Evolutionary conservation across 92 coral and sea anemone genomes (phyloP).

Genomic region (Micromussa lordhowensis): DNA sequence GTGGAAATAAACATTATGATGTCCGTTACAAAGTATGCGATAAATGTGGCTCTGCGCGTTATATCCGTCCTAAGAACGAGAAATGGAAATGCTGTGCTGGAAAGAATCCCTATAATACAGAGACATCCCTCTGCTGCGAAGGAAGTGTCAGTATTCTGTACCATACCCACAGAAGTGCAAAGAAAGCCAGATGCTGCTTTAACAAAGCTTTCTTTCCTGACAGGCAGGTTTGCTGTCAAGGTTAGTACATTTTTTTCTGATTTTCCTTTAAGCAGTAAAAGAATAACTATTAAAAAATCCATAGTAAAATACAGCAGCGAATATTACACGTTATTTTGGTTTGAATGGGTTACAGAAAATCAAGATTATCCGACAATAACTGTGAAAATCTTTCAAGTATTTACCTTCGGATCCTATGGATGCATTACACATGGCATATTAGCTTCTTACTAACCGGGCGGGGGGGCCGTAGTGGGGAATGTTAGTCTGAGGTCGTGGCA

Average conservation of each 20-base stretch:
- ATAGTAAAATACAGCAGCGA: too few species aligned
- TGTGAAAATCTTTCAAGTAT: too few species aligned
- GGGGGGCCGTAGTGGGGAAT: too few species aligned
- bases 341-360: too few species aligned
- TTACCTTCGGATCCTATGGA: too few species aligned
- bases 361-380: too few species aligned
- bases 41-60: conserved; percentile 7
- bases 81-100: conserved; percentile 27
- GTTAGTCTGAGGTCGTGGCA: too few species aligned
- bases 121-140: conserved; percentile 19
- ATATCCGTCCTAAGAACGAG: not conserved
- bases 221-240: conserved; percentile 16
- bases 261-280: not conserved
- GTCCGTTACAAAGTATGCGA: conserved; percentile 25
- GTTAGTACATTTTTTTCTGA: not conserved
- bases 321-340: too few species aligned
- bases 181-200: conserved; percentile 20
- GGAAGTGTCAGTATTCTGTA: not conserved
- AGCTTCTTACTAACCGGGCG: too few species aligned
- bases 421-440: too few species aligned
- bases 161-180: conserved; percentile 3
- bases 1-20: conserved; percentile 20
- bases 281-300: too few species aligned
- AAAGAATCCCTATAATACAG: conserved; percentile 5
- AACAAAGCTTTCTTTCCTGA: conserved; percentile 4